A percentile compares a stretch with the other conserved stretches of the same genome.
phyloP scores from a whole-genome alignment of 2,113 vertebrate species.

The pig (Sus scrofa) region DNA sequence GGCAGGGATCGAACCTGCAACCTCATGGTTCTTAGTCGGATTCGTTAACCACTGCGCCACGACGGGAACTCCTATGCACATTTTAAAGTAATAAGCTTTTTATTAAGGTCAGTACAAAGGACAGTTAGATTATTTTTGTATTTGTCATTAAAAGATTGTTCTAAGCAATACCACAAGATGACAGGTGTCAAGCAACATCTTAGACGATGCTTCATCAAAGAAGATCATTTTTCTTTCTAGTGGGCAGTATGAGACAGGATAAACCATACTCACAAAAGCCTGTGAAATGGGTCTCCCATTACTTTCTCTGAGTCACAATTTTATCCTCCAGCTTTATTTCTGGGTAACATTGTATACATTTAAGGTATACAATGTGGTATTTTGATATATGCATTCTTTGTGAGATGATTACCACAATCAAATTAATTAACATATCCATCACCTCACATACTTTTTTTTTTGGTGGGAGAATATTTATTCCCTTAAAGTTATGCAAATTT shows the following conservation, averaged over 20 bases:
- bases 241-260: background rate
- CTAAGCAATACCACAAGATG: background rate
- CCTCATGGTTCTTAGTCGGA: no score
- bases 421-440: background rate
- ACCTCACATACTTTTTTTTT: background rate
- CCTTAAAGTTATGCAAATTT: background rate
- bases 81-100: background rate
- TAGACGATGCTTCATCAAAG: background rate
- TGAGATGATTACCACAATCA: background rate
- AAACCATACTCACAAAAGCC: background rate
- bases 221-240: background rate
- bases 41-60: no score
- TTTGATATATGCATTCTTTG: background rate
- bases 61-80: no score
- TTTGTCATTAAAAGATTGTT: background rate
- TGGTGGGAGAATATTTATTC: background rate
- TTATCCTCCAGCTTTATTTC: background rate
- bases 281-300: background rate
- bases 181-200: background rate
- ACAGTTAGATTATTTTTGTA: background rate
- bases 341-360: background rate
- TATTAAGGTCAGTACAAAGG: background rate
- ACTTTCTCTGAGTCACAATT: background rate
- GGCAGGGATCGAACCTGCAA: no score
- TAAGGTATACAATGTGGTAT: background rate